Percentiles rank a stretch among this genome's conserved stretches.
Evolutionary conservation across 1,140 invertebrate genomes (phyloP).

Genomic region (Limonius californicus): DNA sequence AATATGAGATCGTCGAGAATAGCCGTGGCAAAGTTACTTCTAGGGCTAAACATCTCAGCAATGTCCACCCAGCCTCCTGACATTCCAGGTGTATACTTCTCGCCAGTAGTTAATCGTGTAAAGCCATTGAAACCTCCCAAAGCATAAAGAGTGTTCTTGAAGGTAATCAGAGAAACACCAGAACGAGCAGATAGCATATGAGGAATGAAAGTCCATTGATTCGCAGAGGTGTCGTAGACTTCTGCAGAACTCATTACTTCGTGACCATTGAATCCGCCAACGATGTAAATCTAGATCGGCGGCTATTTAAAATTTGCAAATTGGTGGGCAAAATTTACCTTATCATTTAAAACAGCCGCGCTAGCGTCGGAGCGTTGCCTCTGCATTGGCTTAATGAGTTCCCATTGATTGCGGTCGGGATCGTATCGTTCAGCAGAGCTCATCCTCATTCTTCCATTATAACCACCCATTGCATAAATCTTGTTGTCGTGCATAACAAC

Average conservation of each 20-base stretch:
- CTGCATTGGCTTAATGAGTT: slow-evolving; percentile 76
- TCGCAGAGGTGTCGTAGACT: slow-evolving; percentile 58
- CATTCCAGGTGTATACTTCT: slow-evolving; percentile 36
- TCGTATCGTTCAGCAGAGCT: slow-evolving; percentile 70
- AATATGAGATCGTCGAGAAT: slow-evolving; percentile 66
- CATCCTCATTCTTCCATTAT: slow-evolving; percentile 77
- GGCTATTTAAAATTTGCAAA: neutral
- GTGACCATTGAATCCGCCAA: slow-evolving; percentile 72
- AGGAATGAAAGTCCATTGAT: slow-evolving; percentile 69
- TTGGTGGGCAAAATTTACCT: slow-evolving; percentile 36
- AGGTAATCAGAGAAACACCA: slow-evolving; percentile 64
- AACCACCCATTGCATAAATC: slow-evolving; percentile 85
- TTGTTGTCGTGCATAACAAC: slow-evolving; percentile 64
- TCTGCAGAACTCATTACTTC: slow-evolving; percentile 63
- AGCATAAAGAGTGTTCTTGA: slow-evolving; percentile 60
- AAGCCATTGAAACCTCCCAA: slow-evolving; percentile 68
- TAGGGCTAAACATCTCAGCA: slow-evolving; percentile 69
- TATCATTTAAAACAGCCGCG: slow-evolving; percentile 57
- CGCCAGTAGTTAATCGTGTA: slow-evolving; percentile 53
- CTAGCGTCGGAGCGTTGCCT: slow-evolving; percentile 76
- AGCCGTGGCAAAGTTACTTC: slow-evolving; percentile 73
- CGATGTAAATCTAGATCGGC: slow-evolving; percentile 59
- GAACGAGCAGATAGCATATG: slow-evolving; percentile 69
- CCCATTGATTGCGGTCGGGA: slow-evolving; percentile 74
- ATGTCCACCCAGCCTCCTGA: slow-evolving; percentile 50